phyloP scores from a whole-genome alignment of 2,888 invertebrate genomes.

The Harmothoe impar region DNA sequence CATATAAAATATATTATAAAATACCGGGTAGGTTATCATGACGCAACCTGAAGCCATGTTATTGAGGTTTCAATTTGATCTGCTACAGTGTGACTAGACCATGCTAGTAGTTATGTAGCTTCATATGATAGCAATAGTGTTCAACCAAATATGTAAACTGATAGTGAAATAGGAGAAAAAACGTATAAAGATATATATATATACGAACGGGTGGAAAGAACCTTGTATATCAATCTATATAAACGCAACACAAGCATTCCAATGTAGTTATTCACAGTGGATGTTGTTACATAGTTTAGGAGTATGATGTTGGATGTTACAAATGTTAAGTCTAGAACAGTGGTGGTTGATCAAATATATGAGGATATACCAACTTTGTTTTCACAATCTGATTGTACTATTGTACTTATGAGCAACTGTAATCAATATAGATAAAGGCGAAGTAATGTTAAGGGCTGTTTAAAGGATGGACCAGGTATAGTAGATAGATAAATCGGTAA shows the following conservation, averaged over 20 bases:
- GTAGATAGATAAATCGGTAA: not conserved
- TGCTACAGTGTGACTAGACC: no score
- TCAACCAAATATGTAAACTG: not conserved
- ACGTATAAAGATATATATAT: not conserved
- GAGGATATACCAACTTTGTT: not conserved
- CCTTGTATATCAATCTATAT: not conserved
- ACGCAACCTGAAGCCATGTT: no score
- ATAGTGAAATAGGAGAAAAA: not conserved
- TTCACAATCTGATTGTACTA: not conserved
- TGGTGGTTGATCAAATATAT: not conserved
- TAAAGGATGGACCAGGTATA: not conserved
- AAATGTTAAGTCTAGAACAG: not conserved
- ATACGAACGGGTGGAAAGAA: not conserved
- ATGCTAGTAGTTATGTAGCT: no score
- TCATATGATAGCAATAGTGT: no score
- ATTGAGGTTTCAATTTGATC: no score
- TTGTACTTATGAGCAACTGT: not conserved
- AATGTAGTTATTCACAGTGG: slow-evolving; percentile 9
- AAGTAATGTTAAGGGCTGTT: not conserved
- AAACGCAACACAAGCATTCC: slow-evolving; percentile 16
- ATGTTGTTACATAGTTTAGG: not conserved
- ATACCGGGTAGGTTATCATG: no score
- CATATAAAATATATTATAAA: no score
- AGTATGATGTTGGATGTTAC: not conserved
- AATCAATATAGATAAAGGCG: no score